phyloP scores from a whole-genome alignment of 2,113 vertebrate species.

The Lepisosteus oculatus region DNA sequence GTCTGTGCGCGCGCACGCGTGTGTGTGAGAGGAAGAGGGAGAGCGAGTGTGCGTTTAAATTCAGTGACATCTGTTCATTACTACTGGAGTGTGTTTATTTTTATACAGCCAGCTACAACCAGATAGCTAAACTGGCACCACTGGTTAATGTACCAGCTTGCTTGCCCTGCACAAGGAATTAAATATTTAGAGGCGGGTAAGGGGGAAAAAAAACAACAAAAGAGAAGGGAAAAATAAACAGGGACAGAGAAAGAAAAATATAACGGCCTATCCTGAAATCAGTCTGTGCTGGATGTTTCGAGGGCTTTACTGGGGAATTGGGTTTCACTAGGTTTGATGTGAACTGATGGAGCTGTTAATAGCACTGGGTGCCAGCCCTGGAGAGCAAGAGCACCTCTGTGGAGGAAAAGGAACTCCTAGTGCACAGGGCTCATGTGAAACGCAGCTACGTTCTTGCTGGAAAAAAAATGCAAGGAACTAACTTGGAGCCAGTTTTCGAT shows the following conservation, averaged over 20 bases:
- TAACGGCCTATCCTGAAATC: neutral
- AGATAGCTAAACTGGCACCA: slow-evolving; percentile 65
- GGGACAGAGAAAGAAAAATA: slow-evolving; percentile 36
- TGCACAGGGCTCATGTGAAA: too few species aligned
- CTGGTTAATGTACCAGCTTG: slow-evolving; percentile 66
- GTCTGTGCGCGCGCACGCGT: slow-evolving; percentile 19
- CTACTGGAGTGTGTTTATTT: slow-evolving; percentile 75
- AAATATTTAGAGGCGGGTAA: slow-evolving; percentile 62
- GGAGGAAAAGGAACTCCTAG: too few species aligned
- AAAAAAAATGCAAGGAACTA: too few species aligned
- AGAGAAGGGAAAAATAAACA: slow-evolving; percentile 33
- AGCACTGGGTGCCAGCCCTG: too few species aligned
- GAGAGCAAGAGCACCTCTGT: too few species aligned
- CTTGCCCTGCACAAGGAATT: slow-evolving; percentile 50
- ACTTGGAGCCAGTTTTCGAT: too few species aligned
- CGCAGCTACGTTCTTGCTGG: too few species aligned
- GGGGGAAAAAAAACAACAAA: slow-evolving; percentile 34
- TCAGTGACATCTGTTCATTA: slow-evolving; percentile 75
- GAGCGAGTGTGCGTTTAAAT: slow-evolving; percentile 56
- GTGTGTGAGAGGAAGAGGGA: slow-evolving; percentile 26
- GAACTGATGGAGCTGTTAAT: too few species aligned
- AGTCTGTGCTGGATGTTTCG: too few species aligned
- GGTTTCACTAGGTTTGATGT: too few species aligned
- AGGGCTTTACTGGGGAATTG: too few species aligned
- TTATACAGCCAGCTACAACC: slow-evolving; percentile 71